These are phyloP conservation scores for Euproctis similis DNA, from an alignment of 2,888 invertebrate genomes.

Conservation along the genomic window DNA sequence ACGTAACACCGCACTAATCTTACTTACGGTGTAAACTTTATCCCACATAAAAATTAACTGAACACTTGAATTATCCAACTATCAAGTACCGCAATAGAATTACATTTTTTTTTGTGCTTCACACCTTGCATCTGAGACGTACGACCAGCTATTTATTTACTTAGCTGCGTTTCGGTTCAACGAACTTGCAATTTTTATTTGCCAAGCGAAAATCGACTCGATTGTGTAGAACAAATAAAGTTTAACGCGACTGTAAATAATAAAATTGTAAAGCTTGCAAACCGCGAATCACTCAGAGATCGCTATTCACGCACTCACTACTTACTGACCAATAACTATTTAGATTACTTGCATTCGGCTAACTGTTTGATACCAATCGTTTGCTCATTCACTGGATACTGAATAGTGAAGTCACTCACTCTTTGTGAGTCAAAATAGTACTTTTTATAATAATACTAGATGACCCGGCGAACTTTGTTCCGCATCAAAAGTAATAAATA, in stretches of 20 bases:
- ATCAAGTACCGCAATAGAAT: constrained; percentile 31
- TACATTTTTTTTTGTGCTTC: constrained; percentile 33
- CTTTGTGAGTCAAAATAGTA: too few relatives aligned
- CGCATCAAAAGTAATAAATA: too few relatives aligned
- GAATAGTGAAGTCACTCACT: too few relatives aligned
- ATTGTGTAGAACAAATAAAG: neutral
- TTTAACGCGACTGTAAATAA: constrained; percentile 7
- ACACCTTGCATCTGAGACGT: constrained; percentile 39
- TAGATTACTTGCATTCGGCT: constrained; percentile 1
- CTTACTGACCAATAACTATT: too few relatives aligned
- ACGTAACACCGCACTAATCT: too few relatives aligned
- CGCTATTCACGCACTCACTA: constrained; percentile 18
- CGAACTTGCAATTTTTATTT: constrained; percentile 35
- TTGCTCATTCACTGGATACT: too few relatives aligned
- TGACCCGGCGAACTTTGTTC: too few relatives aligned
- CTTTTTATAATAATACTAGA: too few relatives aligned
- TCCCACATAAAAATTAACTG: constrained; percentile 18
- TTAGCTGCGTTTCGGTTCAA: constrained; percentile 48
- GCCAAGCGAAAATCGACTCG: constrained; percentile 16
- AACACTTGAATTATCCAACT: constrained; percentile 27
- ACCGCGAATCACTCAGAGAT: constrained; percentile 15
- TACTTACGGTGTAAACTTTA: too few relatives aligned
- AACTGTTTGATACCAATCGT: constrained; percentile 2
- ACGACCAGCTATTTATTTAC: constrained; percentile 57
- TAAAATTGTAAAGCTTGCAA: constrained; percentile 10